phyloP scores from a whole-genome alignment of 2,888 invertebrate species.

The Eurois occulta region DNA sequence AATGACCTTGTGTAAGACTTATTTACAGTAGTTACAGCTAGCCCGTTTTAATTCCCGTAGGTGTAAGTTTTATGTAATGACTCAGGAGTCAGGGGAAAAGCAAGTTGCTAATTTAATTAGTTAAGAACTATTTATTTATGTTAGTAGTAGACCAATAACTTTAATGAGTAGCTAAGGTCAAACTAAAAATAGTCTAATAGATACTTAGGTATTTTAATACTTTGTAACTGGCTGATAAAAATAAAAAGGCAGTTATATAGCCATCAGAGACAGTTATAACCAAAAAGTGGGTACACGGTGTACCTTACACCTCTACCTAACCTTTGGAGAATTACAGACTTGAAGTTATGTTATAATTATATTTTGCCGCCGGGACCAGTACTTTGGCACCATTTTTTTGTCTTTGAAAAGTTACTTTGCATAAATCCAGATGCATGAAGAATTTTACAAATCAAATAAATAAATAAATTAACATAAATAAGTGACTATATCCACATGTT shows the following conservation, averaged over 20 bases:
- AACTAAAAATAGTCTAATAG: not conserved
- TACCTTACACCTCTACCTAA: not conserved
- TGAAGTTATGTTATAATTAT: not conserved
- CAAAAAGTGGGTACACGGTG: not conserved
- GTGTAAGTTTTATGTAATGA: slow-evolving; percentile 23
- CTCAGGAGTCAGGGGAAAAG: slow-evolving; percentile 25
- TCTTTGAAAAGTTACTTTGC: not conserved
- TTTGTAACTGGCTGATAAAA: not conserved
- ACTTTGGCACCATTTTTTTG: not conserved
- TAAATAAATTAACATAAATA: not conserved
- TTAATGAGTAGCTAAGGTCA: not conserved
- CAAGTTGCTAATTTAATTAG: slow-evolving; percentile 52
- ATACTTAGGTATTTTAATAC: not conserved
- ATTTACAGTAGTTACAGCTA: not conserved
- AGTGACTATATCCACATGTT: not conserved
- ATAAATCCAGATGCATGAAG: not conserved
- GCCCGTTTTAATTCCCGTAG: slow-evolving; percentile 27
- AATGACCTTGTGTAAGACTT: slow-evolving; percentile 9
- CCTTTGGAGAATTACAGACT: not conserved
- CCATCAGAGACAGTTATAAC: not conserved
- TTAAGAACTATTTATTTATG: slow-evolving; percentile 1
- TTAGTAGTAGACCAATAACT: not conserved
- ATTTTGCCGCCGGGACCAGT: not conserved
- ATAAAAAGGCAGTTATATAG: not conserved
- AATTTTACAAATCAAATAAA: not conserved